Percentiles rank a stretch among this genome's conserved stretches.
phyloP scores from a whole-genome alignment of 1,140 invertebrate species.

The Hycleus cichorii region DNA sequence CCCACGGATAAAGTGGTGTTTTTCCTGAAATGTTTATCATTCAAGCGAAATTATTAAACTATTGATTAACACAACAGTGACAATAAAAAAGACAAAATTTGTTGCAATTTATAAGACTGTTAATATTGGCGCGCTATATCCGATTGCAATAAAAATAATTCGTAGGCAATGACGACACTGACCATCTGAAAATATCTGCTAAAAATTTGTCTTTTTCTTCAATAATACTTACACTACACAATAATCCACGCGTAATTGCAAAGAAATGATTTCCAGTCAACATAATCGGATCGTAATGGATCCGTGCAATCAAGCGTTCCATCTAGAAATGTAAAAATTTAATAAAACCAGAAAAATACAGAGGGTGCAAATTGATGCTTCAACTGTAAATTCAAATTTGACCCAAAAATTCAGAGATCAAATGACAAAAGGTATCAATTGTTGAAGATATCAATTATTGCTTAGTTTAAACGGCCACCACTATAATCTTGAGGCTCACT shows the following conservation, averaged over 20 bases:
- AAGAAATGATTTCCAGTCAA: slow-evolving; percentile 7
- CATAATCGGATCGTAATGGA: slow-evolving; percentile 1
- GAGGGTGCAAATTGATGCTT: no score
- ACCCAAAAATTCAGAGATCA: no score
- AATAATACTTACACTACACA: slow-evolving; percentile 1
- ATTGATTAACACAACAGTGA: no score
- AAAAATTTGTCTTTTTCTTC: not conserved
- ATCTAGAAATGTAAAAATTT: slow-evolving; percentile 1
- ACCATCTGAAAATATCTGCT: slow-evolving; percentile 5
- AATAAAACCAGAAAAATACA: not conserved
- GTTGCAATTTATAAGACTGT: no score
- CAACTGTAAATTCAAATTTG: no score
- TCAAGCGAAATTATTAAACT: no score
- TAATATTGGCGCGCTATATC: no score
- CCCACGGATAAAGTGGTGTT: no score
- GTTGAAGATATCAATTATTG: no score
- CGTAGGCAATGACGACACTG: slow-evolving; percentile 2
- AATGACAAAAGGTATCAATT: no score
- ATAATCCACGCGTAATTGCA: not conserved
- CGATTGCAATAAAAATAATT: slow-evolving; percentile 1
- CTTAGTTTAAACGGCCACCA: not conserved
- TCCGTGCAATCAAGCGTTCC: not conserved
- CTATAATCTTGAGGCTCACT: not conserved
- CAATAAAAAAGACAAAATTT: no score
- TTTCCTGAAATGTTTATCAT: no score